phyloP scores from a whole-genome alignment of 2,113 vertebrate species.

The Columba livia region DNA sequence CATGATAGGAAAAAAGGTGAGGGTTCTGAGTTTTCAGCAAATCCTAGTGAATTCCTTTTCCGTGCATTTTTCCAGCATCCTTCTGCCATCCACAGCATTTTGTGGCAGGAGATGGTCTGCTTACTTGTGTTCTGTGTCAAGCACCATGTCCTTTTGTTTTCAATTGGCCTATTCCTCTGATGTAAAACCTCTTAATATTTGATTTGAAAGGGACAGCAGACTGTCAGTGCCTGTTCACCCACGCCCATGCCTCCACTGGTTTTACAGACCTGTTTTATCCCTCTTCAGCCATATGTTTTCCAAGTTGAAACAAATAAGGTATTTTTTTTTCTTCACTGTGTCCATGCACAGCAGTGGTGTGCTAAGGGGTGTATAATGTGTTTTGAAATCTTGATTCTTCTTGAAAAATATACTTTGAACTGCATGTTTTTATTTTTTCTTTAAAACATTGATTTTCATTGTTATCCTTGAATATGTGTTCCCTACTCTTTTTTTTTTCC shows the following conservation, averaged over 20 bases:
- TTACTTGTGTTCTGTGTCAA: neutral
- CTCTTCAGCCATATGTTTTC: neutral
- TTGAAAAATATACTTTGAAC: neutral
- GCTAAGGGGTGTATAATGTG: neutral
- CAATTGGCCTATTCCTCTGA: neutral
- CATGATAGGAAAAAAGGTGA: neutral
- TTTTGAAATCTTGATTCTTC: neutral
- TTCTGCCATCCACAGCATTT: neutral
- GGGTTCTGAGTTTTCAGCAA: neutral
- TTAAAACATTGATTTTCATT: neutral
- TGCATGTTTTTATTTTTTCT: neutral
- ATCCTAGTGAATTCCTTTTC: neutral
- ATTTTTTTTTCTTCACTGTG: neutral
- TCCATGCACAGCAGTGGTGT: neutral
- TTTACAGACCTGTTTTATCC: neutral
- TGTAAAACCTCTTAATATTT: neutral
- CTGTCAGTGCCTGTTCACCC: too few relatives aligned
- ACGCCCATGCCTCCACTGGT: neutral
- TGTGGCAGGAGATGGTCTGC: neutral
- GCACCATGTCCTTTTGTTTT: neutral
- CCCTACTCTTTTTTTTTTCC: neutral
- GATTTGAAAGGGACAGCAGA: neutral
- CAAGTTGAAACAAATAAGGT: neutral
- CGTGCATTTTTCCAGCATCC: neutral
- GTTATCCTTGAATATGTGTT: neutral